phyloP scores from a whole-genome alignment of 1,140 invertebrate species.

The Drosophila auraria region DNA sequence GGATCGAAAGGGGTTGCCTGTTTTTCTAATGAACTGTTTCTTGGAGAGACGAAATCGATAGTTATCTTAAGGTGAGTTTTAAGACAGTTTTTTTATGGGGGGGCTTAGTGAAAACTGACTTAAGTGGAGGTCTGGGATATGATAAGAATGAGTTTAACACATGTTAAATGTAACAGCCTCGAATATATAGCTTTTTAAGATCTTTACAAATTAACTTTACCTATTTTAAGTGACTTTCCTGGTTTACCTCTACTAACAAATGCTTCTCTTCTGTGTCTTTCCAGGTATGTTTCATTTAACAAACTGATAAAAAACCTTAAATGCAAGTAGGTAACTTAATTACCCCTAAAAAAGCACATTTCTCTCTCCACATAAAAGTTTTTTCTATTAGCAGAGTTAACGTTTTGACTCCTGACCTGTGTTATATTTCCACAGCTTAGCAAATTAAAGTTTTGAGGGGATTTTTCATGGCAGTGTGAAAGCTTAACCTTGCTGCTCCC shows the following conservation, averaged over 20 bases:
- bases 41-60: neutral
- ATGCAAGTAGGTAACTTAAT: conserved; percentile 9
- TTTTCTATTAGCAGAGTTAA: conserved; percentile 10
- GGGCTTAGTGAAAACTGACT: neutral
- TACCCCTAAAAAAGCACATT: neutral
- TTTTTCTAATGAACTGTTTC: conserved; percentile 9
- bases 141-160: conserved; percentile 11
- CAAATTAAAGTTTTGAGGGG: conserved; percentile 75
- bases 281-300: conserved; percentile 54
- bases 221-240: neutral
- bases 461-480: conserved; percentile 65
- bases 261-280: conserved; percentile 24
- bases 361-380: neutral
- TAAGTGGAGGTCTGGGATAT: conserved; percentile 1
- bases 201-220: neutral
- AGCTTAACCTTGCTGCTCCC: conserved; percentile 65
- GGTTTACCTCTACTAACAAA: neutral
- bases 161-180: neutral
- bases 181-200: neutral
- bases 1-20: conserved; percentile 1
- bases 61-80: conserved; percentile 3
- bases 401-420: conserved; percentile 42
- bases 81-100: neutral
- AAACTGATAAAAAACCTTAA: neutral
- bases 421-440: conserved; percentile 75